These are phyloP conservation scores for Epinephelus fuscoguttatus DNA, from an alignment of 2,113 vertebrate genomes.

Conservation along the genomic window DNA sequence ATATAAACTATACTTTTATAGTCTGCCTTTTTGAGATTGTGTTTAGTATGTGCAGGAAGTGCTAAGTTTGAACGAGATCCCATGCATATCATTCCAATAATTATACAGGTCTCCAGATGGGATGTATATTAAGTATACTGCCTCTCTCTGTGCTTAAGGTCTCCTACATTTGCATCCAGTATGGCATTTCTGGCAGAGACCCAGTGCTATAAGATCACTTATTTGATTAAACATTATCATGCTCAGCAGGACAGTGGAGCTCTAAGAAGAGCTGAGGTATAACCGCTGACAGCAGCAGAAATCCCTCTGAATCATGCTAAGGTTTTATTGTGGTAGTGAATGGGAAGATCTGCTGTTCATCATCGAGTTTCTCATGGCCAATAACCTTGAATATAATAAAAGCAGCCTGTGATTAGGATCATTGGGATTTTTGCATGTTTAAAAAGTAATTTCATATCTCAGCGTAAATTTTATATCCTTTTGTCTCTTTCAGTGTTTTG, in stretches of 20 bases:
- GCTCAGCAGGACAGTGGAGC: conserved; percentile 66
- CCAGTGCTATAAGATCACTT: conserved; percentile 79
- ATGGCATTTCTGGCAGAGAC: conserved; percentile 68
- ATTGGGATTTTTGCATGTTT: background rate
- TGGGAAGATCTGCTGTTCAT: conserved; percentile 13
- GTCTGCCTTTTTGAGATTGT: background rate
- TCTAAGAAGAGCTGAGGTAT: conserved; percentile 47
- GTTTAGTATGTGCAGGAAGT: conserved; percentile 7
- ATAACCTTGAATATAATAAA: background rate
- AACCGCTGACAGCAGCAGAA: conserved; percentile 64
- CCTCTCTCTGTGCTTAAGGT: conserved; percentile 64
- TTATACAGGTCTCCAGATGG: conserved; percentile 67
- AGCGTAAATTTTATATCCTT: background rate
- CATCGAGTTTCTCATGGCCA: conserved; percentile 9
- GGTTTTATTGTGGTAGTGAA: conserved; percentile 13
- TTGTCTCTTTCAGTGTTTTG: conserved; percentile 3
- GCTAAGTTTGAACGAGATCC: conserved; percentile 7
- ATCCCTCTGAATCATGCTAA: conserved; percentile 30
- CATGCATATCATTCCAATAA: conserved; percentile 31
- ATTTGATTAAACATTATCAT: conserved; percentile 82
- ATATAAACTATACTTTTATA: background rate
- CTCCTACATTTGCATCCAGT: conserved; percentile 76
- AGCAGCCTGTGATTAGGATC: background rate
- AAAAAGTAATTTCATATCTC: background rate
- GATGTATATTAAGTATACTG: conserved; percentile 66